Base-by-base conservation (phyloP, 2,888 invertebrate species). In the Drosophila mayaguana region DNA sequence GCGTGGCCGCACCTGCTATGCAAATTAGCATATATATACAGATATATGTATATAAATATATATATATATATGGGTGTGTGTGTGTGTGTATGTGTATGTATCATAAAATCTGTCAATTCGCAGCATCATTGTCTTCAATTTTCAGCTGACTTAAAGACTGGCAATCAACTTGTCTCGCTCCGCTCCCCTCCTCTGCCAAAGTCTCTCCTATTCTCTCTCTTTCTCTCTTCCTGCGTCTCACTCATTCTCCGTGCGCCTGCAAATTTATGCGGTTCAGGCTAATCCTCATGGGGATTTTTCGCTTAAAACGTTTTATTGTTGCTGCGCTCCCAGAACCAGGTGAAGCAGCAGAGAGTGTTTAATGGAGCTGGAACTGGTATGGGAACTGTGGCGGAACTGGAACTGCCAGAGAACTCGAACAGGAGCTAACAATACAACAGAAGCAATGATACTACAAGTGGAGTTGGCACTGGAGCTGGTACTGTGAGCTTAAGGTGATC, bases 221-320 rank as follows among this genome's bases (percentile, higher is more conserved):
- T 34, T 20, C 16, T 43, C 7, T 22, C n/a, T 22, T 14, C 32
- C 12, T 38, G 16, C 20, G 7, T 50, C 48, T 22, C 32, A 43
- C 34, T 59, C 36, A 46, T 45, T 42, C 36, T 48, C 51, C 62
- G 61, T 59, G 72, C 72, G 76, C 45, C 61, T 70, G 75, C 56
- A 77, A 88, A 87, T 88, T 84, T 83, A 87, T 86, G 84, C 85
- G 85, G 82, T 84, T 80, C 89, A 70, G 72, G 79, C 88, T 79
- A 88, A 87, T 88, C 88, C 87, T 81, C 83, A 71, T 84, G 84
- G 81, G 89, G 83, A 88, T 84, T 88, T 81, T 60, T 62, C 34
- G 71, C 72, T 75, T 79, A 81, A 84, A 86, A 80, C 86, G 87
- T 87, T 89, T 86, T 89, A 86, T 89, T 86, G 87, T 82, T 78